These are phyloP conservation scores for Mythimna ferrago DNA, from an alignment of 2,888 invertebrate genomes.

Conservation along the genomic window DNA sequence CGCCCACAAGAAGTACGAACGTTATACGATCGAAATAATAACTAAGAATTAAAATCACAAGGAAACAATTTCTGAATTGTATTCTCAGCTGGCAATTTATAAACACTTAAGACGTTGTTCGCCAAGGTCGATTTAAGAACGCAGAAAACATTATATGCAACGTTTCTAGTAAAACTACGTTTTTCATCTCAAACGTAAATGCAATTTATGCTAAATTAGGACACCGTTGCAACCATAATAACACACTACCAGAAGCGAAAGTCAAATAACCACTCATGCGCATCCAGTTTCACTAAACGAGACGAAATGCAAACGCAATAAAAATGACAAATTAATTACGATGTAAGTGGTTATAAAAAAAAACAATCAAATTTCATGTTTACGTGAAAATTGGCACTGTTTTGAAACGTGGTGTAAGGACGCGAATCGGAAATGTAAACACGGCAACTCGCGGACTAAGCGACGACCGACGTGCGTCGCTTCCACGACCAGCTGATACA, in stretches of 20 bases:
- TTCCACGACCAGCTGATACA: slow-evolving; percentile 79
- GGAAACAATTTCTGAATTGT: slow-evolving; percentile 51
- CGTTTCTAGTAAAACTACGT: slow-evolving; percentile 51
- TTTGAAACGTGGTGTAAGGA: slow-evolving; percentile 48
- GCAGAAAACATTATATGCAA: slow-evolving; percentile 48
- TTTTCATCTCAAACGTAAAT: slow-evolving; percentile 39
- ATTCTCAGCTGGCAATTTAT: slow-evolving; percentile 67
- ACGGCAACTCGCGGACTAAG: slow-evolving; percentile 73
- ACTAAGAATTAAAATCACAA: slow-evolving; percentile 37
- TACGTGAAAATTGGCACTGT: slow-evolving; percentile 58
- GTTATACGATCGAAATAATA: slow-evolving; percentile 24
- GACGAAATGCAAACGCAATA: slow-evolving; percentile 48
- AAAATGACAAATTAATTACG: slow-evolving; percentile 55
- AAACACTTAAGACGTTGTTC: slow-evolving; percentile 65
- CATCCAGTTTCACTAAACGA: slow-evolving; percentile 78
- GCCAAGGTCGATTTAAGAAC: slow-evolving; percentile 70
- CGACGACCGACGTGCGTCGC: slow-evolving; percentile 75
- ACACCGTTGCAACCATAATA: slow-evolving; percentile 67
- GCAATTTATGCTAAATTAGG: slow-evolving; percentile 58
- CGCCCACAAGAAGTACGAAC: slow-evolving; percentile 47
- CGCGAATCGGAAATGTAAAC: slow-evolving; percentile 67
- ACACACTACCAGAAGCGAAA: slow-evolving; percentile 78
- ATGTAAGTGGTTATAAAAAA: slow-evolving; percentile 44
- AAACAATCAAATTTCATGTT: slow-evolving; percentile 46
- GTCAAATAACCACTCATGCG: slow-evolving; percentile 82